Base-by-base conservation (phyloP, 2,113 vertebrate species). In the Prunella himalayana region DNA sequence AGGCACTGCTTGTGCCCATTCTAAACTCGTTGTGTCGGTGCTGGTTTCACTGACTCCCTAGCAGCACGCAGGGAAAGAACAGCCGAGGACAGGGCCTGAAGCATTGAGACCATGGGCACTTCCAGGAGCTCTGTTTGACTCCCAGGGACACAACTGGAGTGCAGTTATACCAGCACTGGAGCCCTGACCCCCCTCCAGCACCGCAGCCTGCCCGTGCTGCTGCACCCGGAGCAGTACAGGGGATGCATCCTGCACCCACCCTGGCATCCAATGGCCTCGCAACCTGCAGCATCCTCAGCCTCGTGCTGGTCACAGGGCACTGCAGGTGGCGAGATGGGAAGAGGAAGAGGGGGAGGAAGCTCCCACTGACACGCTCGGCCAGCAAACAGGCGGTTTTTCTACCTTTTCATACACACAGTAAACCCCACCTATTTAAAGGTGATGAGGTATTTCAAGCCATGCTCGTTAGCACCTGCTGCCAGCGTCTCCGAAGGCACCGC, bases 181-280 rank as follows among this genome's bases (percentile, higher is more conserved):
- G 49, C 20, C 68, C 47, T 27, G 47, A 30, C 37, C 44, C 4
- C 44, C 10, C 13, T 72, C 57, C 75, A 31, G 63, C 61, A 42
- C 35, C 30, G 13, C 60, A 37, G 39, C 47, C 56, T 20, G 24
- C 15, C 39, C 1, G 1, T 9, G 59, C 53, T 54, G 47, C 47
- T 3, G 25, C 53, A 50, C 3, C 15, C 2, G 0, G 33, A 37
- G 50, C 0, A 0, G 37, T 3, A 19, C 39, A 10, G 45, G 9
- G 31, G 8, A 59, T 0, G 0, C 39, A 50, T 56, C 60, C 70
- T 24, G n/a, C 45, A 10, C 33, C 30, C 5, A 1, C 19, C 54
- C 72, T 10, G 9, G 2, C 7, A 47, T 6, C 12, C 4, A 0
- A 23, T 1, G 1, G 65, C 56, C 42, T 56, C 6, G 0, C 39